These are phyloP conservation scores for Nephrocerus scutellatus DNA, from an alignment of 2,888 invertebrate species.

Conservation along the genomic window DNA sequence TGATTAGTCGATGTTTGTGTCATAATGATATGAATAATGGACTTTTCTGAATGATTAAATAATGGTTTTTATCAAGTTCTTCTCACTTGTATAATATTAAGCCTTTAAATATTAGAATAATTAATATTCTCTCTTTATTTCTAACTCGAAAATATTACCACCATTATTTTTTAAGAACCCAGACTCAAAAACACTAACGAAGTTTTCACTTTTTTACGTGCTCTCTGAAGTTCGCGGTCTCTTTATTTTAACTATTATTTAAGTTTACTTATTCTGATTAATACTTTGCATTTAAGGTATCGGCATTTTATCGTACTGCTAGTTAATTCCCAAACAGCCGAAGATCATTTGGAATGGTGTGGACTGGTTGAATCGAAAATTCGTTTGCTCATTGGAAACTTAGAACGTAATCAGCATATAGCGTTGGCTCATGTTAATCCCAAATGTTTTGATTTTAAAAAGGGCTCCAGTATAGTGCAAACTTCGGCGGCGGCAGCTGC, in stretches of 20 bases:
- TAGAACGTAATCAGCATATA: constrained; percentile 83
- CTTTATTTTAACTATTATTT: too few relatives aligned
- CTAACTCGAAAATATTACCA: too few relatives aligned
- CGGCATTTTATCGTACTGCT: constrained; percentile 87
- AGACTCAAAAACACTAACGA: not conserved
- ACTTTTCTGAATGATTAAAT: too few relatives aligned
- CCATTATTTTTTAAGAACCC: too few relatives aligned
- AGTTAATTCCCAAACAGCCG: constrained; percentile 64
- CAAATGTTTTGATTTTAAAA: constrained; percentile 57
- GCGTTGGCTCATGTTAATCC: constrained; percentile 88
- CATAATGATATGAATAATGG: too few relatives aligned
- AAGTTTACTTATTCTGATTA: too few relatives aligned
- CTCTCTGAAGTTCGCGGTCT: too few relatives aligned
- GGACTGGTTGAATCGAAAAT: constrained; percentile 91
- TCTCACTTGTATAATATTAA: too few relatives aligned
- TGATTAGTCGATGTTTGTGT: too few relatives aligned
- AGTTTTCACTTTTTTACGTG: not conserved
- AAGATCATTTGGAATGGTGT: constrained; percentile 86
- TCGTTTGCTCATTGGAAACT: constrained; percentile 71
- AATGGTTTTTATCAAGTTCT: too few relatives aligned
- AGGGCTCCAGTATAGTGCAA: constrained; percentile 25
- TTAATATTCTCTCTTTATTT: too few relatives aligned
- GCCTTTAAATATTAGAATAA: too few relatives aligned
- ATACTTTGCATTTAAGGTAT: constrained; percentile 51
- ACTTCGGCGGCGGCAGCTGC: not conserved